Conservation (phyloP, 2,797 vertebrate species). For the Hypotaenidia okinawae region DNA sequence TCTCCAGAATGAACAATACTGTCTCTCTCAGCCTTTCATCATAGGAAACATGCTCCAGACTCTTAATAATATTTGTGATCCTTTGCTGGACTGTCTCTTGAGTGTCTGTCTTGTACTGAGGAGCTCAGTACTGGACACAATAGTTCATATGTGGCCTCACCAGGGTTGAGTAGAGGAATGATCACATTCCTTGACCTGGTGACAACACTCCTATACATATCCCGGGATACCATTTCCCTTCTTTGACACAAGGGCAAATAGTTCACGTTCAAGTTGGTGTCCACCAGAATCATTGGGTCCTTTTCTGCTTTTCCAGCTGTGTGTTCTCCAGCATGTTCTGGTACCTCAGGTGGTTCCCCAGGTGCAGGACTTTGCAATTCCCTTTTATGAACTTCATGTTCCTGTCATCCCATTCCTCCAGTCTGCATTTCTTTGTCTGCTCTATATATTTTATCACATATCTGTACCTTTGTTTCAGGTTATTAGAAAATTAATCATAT, state of each 20-base stretch:
- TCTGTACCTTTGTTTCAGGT: background rate
- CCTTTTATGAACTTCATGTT: background rate
- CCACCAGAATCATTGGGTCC: background rate
- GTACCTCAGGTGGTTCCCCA: background rate
- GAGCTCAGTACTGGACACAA: background rate
- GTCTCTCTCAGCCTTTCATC: background rate
- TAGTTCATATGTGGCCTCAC: background rate
- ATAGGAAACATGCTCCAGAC: background rate
- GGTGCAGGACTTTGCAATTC: background rate
- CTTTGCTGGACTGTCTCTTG: background rate
- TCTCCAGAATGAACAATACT: background rate
- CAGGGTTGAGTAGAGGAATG: background rate
- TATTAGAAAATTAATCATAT: background rate
- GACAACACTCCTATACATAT: background rate
- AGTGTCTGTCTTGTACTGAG: background rate
- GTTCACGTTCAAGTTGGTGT: background rate
- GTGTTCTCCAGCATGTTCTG: rapidly evolving
- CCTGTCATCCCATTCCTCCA: background rate
- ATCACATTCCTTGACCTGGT: background rate
- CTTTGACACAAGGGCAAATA: background rate
- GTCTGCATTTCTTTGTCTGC: background rate
- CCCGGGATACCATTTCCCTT: background rate
- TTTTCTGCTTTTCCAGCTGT: background rate
- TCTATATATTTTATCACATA: background rate
- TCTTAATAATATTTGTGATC: background rate